These are phyloP conservation scores for Cybosia mesomella DNA, from an alignment of 2,888 invertebrate species.

Conservation along the genomic window DNA sequence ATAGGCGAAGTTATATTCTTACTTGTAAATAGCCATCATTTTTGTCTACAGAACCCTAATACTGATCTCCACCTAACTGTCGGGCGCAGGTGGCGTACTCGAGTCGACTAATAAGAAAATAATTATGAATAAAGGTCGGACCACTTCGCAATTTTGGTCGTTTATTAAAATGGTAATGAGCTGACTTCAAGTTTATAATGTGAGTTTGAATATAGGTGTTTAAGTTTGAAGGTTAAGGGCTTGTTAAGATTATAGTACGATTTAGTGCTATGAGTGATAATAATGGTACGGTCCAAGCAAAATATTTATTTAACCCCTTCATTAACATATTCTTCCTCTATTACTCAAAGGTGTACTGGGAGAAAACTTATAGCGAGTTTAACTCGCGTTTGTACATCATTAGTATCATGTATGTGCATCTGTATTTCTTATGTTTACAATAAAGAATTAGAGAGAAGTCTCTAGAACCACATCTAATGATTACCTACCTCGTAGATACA, in stretches of 20 bases:
- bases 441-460: no score
- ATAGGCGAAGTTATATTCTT: neutral
- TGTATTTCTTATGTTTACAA: no score
- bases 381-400: no score
- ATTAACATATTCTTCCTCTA: no score
- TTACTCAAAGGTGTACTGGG: no score
- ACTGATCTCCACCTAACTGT: slow-evolving; percentile 43
- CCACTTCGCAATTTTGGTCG: slow-evolving; percentile 60
- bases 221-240: slow-evolving; percentile 24
- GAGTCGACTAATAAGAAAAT: slow-evolving; percentile 64
- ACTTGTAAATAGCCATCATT: slow-evolving; percentile 11
- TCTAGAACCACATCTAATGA: no score
- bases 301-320: neutral
- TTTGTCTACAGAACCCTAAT: slow-evolving; percentile 34
- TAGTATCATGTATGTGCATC: no score
- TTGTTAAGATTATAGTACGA: slow-evolving; percentile 21
- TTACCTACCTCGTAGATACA: no score
- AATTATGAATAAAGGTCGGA: slow-evolving; percentile 65
- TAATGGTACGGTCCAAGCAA: neutral
- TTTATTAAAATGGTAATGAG: slow-evolving; percentile 65
- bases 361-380: no score
- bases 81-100: slow-evolving; percentile 57
- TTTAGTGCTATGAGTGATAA: slow-evolving; percentile 1
- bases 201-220: slow-evolving; percentile 37
- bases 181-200: slow-evolving; percentile 45